Base-by-base conservation (phyloP, 2,113 vertebrate genomes). In the Catagonus wagneri region DNA sequence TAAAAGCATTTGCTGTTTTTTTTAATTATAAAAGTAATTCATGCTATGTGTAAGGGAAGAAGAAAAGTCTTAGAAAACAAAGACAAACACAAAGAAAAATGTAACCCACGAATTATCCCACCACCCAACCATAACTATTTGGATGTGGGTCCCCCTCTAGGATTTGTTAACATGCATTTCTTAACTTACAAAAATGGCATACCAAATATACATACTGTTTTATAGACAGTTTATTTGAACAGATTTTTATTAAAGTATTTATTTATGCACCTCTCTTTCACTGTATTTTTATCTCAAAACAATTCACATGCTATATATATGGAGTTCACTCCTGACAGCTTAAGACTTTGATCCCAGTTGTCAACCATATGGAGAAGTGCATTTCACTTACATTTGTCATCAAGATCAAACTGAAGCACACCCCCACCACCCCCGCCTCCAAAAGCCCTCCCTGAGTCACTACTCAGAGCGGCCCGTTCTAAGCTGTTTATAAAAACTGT, bases 221-320 rank as follows among this genome's bases (percentile, higher is more conserved):
- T 68, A 54, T 86, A 93, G 56, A 66, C 14, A 54, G 71, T 29
- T 89, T 68, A 94, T 78, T 83, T 75, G 32, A 94, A 69, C 52
- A 74, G n/a, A n/a, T 83, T 90, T 91, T 87, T 74, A 84, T 66
- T 66, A 71, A 8, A 71, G 65, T 66, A 92, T 66, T 80, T n/a
- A 76, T 16, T 83, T 79, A 79, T 34, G 29, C 1, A 25, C 29
- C 17, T 88, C 68, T 85, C 17, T 71, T 88, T 94, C 50, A 29
- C 83, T 83, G 4, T 63, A 87, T 92, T 93, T 85, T 94, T 75
- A 83, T 93, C 81, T 85, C 78, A 96, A 93, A 83, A 76, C 89
- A 81, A 80, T 66, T 87, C 20, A 15, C 72, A 92, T 36, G 71
- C 32, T 78, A 85, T 19, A 68, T 32, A 65, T 9, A 1, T 17